Evolutionary conservation across 2,113 vertebrate genomes (phyloP).

Genomic region (Ophiodon elongatus): DNA sequence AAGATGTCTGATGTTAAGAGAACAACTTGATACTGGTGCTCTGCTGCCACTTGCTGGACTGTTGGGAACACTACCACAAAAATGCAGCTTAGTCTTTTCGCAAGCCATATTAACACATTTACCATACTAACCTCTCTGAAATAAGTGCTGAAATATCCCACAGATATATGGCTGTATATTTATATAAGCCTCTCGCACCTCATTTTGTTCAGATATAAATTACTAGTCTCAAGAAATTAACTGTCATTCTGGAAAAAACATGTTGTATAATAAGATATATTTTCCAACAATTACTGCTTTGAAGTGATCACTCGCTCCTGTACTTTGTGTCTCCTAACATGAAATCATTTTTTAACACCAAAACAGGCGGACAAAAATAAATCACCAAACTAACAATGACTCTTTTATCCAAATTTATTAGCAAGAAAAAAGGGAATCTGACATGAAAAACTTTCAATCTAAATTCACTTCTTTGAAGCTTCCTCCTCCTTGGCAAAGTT

Average conservation of each 20-base stretch:
- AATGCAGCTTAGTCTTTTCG: neutral
- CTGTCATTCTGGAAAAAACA: neutral
- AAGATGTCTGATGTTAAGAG: neutral
- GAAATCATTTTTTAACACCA: neutral
- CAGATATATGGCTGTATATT: neutral
- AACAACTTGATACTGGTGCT: neutral
- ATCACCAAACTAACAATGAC: neutral
- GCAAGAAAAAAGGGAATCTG: conserved; percentile 44
- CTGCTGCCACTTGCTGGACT: conserved; percentile 64
- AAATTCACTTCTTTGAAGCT: conserved; percentile 88
- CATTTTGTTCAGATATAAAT: neutral
- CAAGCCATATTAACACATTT: neutral
- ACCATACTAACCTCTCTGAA: neutral
- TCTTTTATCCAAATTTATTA: conserved; percentile 69
- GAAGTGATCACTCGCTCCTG: neutral
- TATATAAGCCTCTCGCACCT: neutral
- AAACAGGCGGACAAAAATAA: neutral
- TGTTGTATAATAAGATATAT: neutral
- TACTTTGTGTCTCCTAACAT: neutral
- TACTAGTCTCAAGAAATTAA: neutral
- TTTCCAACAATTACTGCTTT: neutral
- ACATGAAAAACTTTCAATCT: neutral
- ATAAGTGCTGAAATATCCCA: too few species aligned
- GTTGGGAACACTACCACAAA: neutral
- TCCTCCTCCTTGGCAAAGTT: conserved; percentile 95